phyloP scores from a whole-genome alignment of 2,888 invertebrate genomes.

The Agonopterix arenella region DNA sequence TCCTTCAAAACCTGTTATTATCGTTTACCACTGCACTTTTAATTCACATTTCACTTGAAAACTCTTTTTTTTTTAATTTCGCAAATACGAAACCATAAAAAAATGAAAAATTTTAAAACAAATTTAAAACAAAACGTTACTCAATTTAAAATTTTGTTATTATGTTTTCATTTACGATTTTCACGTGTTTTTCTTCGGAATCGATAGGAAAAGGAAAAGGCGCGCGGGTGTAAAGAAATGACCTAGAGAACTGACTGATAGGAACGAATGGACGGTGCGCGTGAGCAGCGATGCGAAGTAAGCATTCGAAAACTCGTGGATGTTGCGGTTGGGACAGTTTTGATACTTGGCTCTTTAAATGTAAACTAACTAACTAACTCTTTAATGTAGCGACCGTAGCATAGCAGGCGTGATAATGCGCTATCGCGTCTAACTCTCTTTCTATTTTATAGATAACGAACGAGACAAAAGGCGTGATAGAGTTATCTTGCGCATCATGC shows the following conservation, averaged over 20 bases:
- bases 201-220: conserved; percentile 9
- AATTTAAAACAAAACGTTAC: neutral
- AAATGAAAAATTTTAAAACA: neutral
- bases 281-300: conserved; percentile 32
- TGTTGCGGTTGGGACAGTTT: conserved; percentile 11
- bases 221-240: conserved; percentile 37
- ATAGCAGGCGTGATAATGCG: too few relatives aligned
- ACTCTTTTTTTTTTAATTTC: neutral
- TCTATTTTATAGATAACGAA: too few relatives aligned
- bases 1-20: conserved; percentile 8
- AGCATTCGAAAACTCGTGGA: conserved; percentile 39
- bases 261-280: conserved; percentile 31
- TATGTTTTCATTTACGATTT: conserved; percentile 1
- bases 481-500: too few relatives aligned
- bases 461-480: too few relatives aligned
- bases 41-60: conserved; percentile 8
- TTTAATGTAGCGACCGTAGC: too few relatives aligned
- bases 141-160: neutral
- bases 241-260: conserved; percentile 58
- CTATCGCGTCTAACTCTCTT: too few relatives aligned
- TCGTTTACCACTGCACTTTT: conserved; percentile 7
- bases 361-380: too few relatives aligned
- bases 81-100: neutral
- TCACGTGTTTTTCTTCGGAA: neutral
- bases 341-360: conserved; percentile 32